Evolutionary conservation across 2,113 vertebrate species (phyloP), one percentile per base, ranked within the genome.

Genomic region (Psophia crepitans): DNA sequence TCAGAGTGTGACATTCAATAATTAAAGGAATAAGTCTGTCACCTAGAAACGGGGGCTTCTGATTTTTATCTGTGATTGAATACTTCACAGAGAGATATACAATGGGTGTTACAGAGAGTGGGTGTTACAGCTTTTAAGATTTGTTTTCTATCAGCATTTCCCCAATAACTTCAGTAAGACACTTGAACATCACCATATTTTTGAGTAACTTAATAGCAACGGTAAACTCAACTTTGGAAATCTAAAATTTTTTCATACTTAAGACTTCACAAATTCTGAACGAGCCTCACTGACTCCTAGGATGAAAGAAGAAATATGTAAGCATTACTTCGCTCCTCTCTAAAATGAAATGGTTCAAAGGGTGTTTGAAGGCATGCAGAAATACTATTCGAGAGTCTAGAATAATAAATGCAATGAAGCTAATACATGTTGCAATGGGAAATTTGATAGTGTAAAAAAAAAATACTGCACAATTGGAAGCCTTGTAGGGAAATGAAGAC

Each of bases 31-130:
- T 39, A 87, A 71, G 22, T 15, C 22, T 5, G 4, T 37, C 48
- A 63, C 6, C 9, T 3, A 57, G 90, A 80, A 48, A 75, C 70
- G 32, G 12, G 33, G 54, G 12, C 21, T 91, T 78, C 19, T 49
- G 20, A 24, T 69, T 95, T 70, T 91, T 10, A 71, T 69, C 64
- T 93, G 46, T 60, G 56, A 86, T 4, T 56, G 56, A 94, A 32
- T 37, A 43, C 3, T 43, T 77, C 63, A 74, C 66, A 77, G 78
- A 37, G 6, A 82, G 43, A 39, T 54, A 39, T 23, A 24, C 27
- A 22, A 24, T 3, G 3, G 33, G 20, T 21, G 11, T 51, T 82
- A 64, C 4, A 81, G 12, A 79, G 21, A 56, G 28, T n/a, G 12
- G 28, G n/a, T n/a, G n/a, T n/a, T n/a, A n/a, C 11, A 74, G 32